Base-by-base conservation (phyloP, 2,113 vertebrate genomes). In the Sturnus vulgaris region DNA sequence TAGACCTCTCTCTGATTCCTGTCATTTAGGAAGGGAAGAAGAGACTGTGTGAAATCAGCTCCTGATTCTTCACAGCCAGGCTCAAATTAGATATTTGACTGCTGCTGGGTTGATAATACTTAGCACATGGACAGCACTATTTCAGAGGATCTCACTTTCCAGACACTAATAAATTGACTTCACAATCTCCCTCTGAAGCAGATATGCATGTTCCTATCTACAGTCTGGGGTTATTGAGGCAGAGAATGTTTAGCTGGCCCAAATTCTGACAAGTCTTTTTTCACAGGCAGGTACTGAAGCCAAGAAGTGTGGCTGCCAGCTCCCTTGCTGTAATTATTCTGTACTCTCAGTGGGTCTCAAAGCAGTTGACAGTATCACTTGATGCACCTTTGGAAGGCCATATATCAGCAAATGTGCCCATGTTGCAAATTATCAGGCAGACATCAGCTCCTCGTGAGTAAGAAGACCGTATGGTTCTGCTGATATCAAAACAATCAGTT, bases 351-450 rank as follows among this genome's bases (percentile, higher is more conserved):
- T 73, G 46, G 27, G 63, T 87, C 82, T 93, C 53, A 68, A 57
- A 86, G 80, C 92, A 83, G 27, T 64, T 75, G 47, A 64, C 42
- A 33, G 53, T 47, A 42, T 66, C 92, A 78, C 64, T 86, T 52
- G 19, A 11, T 75, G 80, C 52, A 73, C 82, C 93, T 95, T 71
- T 75, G 88, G 85, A 92, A 90, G 65, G 88, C 88, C 44, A 30
- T 59, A 6, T 31, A 77, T 88, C 79, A 68, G 71, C 76, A 90
- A 64, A 78, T 55, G 37, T 72, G 59, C 57, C 80, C 17, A 0
- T 84, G 66, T 23, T 94, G 80, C 76, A 86, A 88, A 93, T 94
- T 39, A 64, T 52, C 88, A 79, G 81, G 61, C 83, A 95, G 86
- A 56, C 69, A 73, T 86, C 94, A 88, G 47, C 70, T 80, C 49